Base-by-base conservation (phyloP, 2,888 invertebrate species). In the Amblyjoppa fuscipennis region DNA sequence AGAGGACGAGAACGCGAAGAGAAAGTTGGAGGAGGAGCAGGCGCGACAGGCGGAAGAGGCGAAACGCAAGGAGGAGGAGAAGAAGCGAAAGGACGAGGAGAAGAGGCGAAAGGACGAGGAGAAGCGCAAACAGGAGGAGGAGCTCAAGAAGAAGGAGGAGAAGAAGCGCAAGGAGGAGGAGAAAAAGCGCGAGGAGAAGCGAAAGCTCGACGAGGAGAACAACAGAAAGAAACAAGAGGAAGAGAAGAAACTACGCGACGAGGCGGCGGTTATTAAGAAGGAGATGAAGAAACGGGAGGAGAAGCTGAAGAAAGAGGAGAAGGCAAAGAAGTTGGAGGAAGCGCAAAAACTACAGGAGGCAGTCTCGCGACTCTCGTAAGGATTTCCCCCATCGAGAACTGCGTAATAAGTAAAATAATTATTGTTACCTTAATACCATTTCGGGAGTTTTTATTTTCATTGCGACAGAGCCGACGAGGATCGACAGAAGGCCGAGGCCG, bases 61-160 rank as follows among this genome's bases (percentile, higher is more conserved):
- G 2, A 94, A 92, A 83, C 95, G 95, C 79, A 95, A 95, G 86
- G 95, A 95, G 28, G 95, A 95, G 1, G 95, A 95, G 64, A 95
- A 95, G 79, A 95, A 94, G 85, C 92, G 94, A 49, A 95, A 95
- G 87, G 95, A 95, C 84, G 95, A 95, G 83, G 95, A 95, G 77
- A 94, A 94, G 79, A 94, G 93, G 90, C 92, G 94, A 87, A 94
- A 93, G 81, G 93, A 95, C 87, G 95, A 96, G 87, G 94, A 94
- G n/a, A 95, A 95, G 85, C 95, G 94, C 70, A 95, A 95, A 87
- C 94, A 94, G 71, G 95, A 95, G 83, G 95, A 96, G 85, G 95
- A 95, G 80, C 93, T 93, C 59, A 95, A 94, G 88, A 95, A 94
- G 85, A 95, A 95, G 82, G 95, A 95, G 83, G 95, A 96, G 81